These are phyloP conservation scores for Dryococelus australis DNA, from an alignment of 2,888 invertebrate genomes.

Conservation along the genomic window DNA sequence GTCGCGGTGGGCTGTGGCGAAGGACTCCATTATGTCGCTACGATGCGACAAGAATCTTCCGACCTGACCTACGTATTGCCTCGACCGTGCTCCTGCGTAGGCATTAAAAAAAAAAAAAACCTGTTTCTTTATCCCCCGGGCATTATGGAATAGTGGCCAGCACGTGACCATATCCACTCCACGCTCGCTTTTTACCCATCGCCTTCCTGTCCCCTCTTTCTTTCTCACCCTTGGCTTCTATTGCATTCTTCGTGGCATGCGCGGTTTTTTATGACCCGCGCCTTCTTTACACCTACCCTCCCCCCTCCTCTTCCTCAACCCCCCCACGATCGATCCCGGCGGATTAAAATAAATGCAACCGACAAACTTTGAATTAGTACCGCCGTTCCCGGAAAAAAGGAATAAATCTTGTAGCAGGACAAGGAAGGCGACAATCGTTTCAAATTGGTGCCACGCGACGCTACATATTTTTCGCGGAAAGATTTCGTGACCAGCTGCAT, in stretches of 20 bases:
- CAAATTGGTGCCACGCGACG: too few species aligned
- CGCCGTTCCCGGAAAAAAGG: too few species aligned
- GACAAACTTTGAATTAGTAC: too few species aligned
- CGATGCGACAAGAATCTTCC: background rate
- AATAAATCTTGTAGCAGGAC: too few species aligned
- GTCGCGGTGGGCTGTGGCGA: background rate
- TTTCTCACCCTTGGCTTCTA: background rate
- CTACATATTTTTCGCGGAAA: too few species aligned
- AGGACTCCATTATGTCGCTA: background rate
- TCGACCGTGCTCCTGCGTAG: background rate
- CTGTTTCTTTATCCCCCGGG: background rate
- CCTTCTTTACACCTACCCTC: background rate
- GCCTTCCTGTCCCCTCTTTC: background rate
- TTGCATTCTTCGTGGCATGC: background rate
- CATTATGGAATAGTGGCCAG: background rate
- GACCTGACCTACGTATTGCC: background rate
- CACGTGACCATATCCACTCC: conserved; percentile 9
- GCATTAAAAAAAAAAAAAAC: background rate
- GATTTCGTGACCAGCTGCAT: too few species aligned
- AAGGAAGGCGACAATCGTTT: too few species aligned
- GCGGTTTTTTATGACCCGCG: background rate
- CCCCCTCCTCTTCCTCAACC: background rate
- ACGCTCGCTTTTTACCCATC: background rate
- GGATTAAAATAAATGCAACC: background rate
- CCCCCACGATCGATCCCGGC: too few species aligned